Evolutionary conservation across 2,888 invertebrate genomes (phyloP).

Genomic region (Xylophagus ater): DNA sequence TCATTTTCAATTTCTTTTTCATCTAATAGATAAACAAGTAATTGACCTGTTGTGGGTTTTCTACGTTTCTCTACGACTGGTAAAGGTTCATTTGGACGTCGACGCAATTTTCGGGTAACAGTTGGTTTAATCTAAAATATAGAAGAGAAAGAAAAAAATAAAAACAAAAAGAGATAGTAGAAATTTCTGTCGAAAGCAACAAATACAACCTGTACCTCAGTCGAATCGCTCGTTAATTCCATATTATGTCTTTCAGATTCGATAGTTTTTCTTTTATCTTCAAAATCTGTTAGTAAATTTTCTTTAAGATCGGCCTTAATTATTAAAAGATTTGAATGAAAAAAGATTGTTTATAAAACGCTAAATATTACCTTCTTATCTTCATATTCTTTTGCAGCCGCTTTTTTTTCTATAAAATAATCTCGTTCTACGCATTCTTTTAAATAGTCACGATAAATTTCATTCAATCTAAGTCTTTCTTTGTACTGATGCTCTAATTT

Average conservation of each 20-base stretch:
- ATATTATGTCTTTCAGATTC: constrained; percentile 79
- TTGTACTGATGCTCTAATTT: constrained; percentile 71
- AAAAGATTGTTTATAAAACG: background rate
- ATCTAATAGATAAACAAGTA: constrained; percentile 77
- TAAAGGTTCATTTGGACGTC: constrained; percentile 88
- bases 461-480: constrained; percentile 68
- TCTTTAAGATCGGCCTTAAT: constrained; percentile 61
- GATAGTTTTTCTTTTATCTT: constrained; percentile 81
- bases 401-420: constrained; percentile 76
- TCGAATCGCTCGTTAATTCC: constrained; percentile 82
- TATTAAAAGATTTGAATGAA: background rate
- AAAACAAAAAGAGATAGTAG: background rate
- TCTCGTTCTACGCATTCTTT: constrained; percentile 80
- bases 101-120: constrained; percentile 84
- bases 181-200: background rate
- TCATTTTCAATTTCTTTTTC: constrained; percentile 84
- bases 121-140: constrained; percentile 69
- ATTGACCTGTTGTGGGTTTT: constrained; percentile 70
- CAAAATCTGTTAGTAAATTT: constrained; percentile 79
- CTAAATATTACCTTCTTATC: constrained; percentile 63
- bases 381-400: constrained; percentile 84
- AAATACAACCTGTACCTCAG: constrained; percentile 60
- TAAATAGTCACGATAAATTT: constrained; percentile 67
- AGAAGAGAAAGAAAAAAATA: background rate
- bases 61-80: constrained; percentile 80